Evolutionary conservation across 2,888 invertebrate genomes (phyloP), one percentile per base, ranked within the genome.

Genomic region (Coelopa pilipes): DNA sequence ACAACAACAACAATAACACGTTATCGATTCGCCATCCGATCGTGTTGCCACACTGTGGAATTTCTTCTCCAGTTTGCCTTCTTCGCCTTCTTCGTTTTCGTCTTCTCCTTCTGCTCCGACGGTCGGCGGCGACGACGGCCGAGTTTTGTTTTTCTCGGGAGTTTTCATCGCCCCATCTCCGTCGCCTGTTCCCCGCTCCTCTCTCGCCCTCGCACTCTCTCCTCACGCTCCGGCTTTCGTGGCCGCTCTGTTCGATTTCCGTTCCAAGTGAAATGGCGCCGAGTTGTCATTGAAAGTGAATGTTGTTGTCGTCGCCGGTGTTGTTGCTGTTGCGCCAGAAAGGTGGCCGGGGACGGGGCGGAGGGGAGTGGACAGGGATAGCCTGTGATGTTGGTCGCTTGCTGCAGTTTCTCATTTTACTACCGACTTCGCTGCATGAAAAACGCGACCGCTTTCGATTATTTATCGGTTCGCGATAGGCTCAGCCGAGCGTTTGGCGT

Each of bases 281-380:
- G 62, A 45, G 62, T 71, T 50, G 63, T 71, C 65, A 65, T 71
- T 71, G 71, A 63, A 71, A 71, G 63, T 71, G 63, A 65, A 71
- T 63, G 71, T 71, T 71, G 50, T 34, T 67, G 67, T 17, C 49
- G 72, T 17, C 12, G 45, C 59, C 69, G 57, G 68, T 69, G 68
- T 65, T 74, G 68, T 63, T 50, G 70, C 47, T 57, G 57, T 46
- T 34, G 17, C n/a, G n/a, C n/a, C n/a, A n/a, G n/a, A n/a, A n/a
- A n/a, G n/a, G n/a, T n/a, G n/a, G n/a, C n/a, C n/a, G n/a, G n/a
- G n/a, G n/a, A n/a, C n/a, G n/a, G n/a, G n/a, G n/a, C n/a, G n/a
- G n/a, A n/a, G n/a, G n/a, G n/a, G n/a, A n/a, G n/a, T n/a, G n/a
- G n/a, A n/a, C n/a, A n/a, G n/a, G 34, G 7, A 34, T 7, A 34